Evolutionary conservation across 2,888 invertebrate genomes (phyloP).

Genomic region (Hybos culiciformis): DNA sequence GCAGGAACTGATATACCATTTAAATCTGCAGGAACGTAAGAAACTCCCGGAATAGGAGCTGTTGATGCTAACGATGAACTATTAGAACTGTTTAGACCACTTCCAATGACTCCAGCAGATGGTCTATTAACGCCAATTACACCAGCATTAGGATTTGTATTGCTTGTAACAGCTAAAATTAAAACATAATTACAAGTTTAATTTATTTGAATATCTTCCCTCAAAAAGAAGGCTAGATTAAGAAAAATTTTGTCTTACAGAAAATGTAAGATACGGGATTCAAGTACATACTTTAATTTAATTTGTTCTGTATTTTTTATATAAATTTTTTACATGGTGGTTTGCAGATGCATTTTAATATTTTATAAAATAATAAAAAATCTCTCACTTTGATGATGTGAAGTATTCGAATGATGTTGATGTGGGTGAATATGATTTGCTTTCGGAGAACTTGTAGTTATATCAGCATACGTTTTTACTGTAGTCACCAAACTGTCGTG

Average conservation of each 20-base stretch:
- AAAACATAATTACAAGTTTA: background rate
- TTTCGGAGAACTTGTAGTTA: slow-evolving; percentile 22
- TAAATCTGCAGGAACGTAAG: slow-evolving; percentile 11
- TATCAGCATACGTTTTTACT: slow-evolving; percentile 25
- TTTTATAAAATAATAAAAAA: too few relatives aligned
- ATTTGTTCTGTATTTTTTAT: too few relatives aligned
- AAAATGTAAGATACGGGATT: too few relatives aligned
- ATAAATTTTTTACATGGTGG: too few relatives aligned
- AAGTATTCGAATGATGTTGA: slow-evolving; percentile 8
- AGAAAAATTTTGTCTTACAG: slow-evolving; percentile 8
- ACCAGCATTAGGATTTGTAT: slow-evolving; percentile 5
- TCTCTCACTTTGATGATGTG: slow-evolving; percentile 14
- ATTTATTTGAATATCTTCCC: background rate
- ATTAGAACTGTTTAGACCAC: slow-evolving; percentile 15
- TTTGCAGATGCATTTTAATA: too few relatives aligned
- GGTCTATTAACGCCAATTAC: slow-evolving; percentile 8
- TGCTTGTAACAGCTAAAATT: slow-evolving; percentile 12
- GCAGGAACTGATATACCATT: slow-evolving; percentile 17
- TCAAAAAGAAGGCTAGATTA: background rate
- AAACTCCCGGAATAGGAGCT: too few relatives aligned
- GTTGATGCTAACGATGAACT: slow-evolving; percentile 12
- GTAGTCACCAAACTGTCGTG: slow-evolving; percentile 13
- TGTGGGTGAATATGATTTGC: slow-evolving; percentile 14
- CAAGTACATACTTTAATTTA: too few relatives aligned
- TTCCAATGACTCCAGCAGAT: slow-evolving; percentile 9